A percentile compares a stretch with the other conserved stretches of the same genome.
phyloP scores from a whole-genome alignment of 2,113 vertebrate species.

The Ammodramus savannarum region DNA sequence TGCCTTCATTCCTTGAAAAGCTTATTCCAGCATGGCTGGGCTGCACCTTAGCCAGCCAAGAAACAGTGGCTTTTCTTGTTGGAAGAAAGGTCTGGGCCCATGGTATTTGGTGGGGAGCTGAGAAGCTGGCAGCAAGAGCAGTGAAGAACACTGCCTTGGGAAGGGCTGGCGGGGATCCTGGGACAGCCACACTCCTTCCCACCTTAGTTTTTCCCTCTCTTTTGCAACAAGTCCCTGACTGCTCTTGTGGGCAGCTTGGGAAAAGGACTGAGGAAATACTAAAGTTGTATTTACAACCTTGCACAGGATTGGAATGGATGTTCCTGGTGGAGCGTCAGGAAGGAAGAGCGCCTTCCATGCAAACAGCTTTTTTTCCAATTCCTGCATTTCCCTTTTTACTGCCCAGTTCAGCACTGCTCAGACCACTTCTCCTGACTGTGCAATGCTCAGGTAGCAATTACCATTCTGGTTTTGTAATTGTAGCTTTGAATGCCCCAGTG shows the following conservation, averaged over 20 bases:
- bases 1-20: neutral
- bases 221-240: neutral
- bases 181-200: neutral
- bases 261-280: neutral
- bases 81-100: neutral
- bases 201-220: neutral
- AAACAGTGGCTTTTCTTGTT: neutral
- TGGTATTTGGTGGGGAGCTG: neutral
- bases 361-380: neutral
- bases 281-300: neutral
- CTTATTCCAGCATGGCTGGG: neutral
- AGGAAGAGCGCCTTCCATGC: neutral
- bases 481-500: neutral
- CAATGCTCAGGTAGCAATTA: neutral
- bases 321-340: neutral
- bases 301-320: neutral
- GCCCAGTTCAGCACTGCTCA: neutral
- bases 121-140: neutral
- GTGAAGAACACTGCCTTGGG: neutral
- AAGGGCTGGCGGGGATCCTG: accelerated
- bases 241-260: neutral
- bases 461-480: neutral
- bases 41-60: neutral
- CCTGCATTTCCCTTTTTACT: neutral
- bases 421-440: neutral